Conservation (phyloP, 2,888 invertebrate genomes). For the Eumacrocentrus americanus region DNA sequence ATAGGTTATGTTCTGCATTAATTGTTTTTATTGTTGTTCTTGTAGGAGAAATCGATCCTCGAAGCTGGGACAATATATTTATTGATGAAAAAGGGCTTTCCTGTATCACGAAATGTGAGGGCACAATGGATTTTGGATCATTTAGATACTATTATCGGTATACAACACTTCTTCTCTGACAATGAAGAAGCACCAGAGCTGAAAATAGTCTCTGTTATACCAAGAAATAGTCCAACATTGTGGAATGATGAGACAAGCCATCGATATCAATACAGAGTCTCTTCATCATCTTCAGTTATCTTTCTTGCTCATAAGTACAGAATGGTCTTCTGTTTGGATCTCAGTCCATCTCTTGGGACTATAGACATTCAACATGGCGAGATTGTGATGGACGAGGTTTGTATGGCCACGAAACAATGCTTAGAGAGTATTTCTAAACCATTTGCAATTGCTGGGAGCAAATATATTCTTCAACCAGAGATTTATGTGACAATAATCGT, state of each 20-base stretch:
- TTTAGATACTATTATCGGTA: conserved; percentile 67
- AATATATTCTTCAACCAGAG: conserved; percentile 68
- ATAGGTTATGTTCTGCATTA: neutral
- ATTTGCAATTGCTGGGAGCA: conserved; percentile 74
- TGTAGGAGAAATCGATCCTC: conserved; percentile 58
- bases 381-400: conserved; percentile 69
- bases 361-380: conserved; percentile 69
- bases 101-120: conserved; percentile 75
- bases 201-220: conserved; percentile 70
- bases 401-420: conserved; percentile 65
- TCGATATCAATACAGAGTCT: conserved; percentile 64
- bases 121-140: conserved; percentile 78
- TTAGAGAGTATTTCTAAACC: conserved; percentile 66
- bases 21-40: conserved; percentile 10
- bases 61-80: conserved; percentile 72
- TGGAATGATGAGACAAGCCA: conserved; percentile 63
- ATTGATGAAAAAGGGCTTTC: conserved; percentile 72
- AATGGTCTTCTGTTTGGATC: conserved; percentile 77
- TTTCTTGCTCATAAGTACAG: conserved; percentile 75
- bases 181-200: conserved; percentile 65
- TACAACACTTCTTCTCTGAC: conserved; percentile 56
- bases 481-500: conserved; percentile 78
- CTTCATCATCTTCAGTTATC: conserved; percentile 67
- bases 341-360: conserved; percentile 77
- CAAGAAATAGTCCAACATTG: conserved; percentile 62